Evolutionary conservation across 2,113 vertebrate species (phyloP).

Genomic region (Gymnorhina tibicen): DNA sequence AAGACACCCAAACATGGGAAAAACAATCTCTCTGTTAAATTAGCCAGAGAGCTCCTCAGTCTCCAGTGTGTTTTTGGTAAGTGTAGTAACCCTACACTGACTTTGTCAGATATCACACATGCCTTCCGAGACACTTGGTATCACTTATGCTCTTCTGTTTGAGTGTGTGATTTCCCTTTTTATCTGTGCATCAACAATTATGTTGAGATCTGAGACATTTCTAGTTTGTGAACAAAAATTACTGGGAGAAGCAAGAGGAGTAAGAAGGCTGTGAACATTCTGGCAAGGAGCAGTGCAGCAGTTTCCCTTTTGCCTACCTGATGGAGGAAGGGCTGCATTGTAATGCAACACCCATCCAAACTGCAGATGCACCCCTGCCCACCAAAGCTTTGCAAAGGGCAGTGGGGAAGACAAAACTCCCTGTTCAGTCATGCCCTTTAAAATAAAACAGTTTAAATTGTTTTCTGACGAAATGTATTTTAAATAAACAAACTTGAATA

Average conservation of each 20-base stretch:
- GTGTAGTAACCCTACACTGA: background rate
- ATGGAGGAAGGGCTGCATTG: background rate
- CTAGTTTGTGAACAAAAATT: background rate
- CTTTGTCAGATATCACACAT: background rate
- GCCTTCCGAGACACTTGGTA: background rate
- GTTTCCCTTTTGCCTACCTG: background rate
- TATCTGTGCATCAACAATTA: background rate
- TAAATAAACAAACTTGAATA: background rate
- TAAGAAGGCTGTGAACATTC: background rate
- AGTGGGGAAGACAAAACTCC: background rate
- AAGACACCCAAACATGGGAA: background rate
- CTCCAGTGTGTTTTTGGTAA: background rate
- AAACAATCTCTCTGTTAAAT: background rate
- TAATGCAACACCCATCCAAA: background rate
- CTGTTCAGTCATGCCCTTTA: background rate
- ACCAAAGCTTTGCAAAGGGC: background rate
- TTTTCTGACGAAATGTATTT: background rate
- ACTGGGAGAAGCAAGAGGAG: background rate
- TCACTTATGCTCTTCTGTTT: background rate
- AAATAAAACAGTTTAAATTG: background rate
- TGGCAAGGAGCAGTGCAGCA: background rate
- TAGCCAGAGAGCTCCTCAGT: background rate
- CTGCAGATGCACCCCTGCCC: background rate
- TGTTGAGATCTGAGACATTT: background rate
- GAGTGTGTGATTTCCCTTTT: background rate